Base-by-base conservation (phyloP, 1,140 invertebrate species). In the Drosophila nasuta region DNA sequence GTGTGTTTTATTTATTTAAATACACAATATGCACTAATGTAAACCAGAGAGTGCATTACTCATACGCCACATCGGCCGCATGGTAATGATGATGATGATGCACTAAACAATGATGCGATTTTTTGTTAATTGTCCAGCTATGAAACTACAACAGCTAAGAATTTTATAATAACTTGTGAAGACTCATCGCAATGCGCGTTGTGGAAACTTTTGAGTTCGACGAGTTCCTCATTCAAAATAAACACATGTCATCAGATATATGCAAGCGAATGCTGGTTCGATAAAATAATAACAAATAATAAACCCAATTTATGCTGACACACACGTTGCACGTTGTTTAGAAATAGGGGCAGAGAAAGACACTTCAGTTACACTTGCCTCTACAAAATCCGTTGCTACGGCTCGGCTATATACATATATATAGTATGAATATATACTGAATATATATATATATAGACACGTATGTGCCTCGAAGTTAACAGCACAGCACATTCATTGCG, bases 41-140 rank as follows among this genome's bases (percentile, higher is more conserved):
- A 4, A 15, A 48, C 11, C 11, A 15, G 17, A 56, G 8, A 17
- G 10, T 28, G 41, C 5, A 58, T 67, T 58, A 58, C 65, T 67
- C 65, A 67, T 67, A 49, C 65, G 65, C 52, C 65, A 58, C 43
- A 30, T 54, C 0, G 6, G 11, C 10, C 10, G 20, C 20, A 25
- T 25, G 35, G 8, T 45, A 51, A 51, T 30, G 13, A 33, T 46
- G 52, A 48, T 48, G 52, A 56, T 15, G 30, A 11, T 11, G 35
- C 35, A 8, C 7, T 13, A 43, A 43, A 43, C 5, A 43, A 43
- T 43, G 41, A 43, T 43, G 41, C 41, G 41, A 43, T 13, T 13
- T 43, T 41, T 41, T 10, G 10, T 41, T 41, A n/a, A 41, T 33
- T 33, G 30, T 25, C 30, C 30, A 33, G 30, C 30, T 33, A 38